Conservation (phyloP, 2,888 invertebrate species). For the Steinernema carpocapsae region DNA sequence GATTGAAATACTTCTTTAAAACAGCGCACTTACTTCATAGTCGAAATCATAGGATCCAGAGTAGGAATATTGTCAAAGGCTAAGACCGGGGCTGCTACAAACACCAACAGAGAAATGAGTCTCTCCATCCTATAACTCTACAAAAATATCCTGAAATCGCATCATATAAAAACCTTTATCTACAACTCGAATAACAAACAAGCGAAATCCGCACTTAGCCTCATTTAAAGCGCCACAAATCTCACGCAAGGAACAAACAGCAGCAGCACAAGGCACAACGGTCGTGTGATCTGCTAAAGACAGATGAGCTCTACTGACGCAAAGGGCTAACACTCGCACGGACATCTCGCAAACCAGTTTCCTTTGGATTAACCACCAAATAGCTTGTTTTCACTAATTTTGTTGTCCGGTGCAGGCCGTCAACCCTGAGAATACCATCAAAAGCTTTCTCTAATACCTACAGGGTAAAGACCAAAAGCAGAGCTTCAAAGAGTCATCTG, state of each 20-base stretch:
- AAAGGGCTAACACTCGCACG: conserved; percentile 26
- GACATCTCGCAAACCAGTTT: conserved; percentile 15
- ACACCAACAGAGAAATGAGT: background rate
- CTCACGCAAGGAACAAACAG: conserved; percentile 17
- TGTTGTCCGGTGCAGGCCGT: conserved; percentile 3
- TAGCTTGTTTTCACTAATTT: conserved; percentile 34
- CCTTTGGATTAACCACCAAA: conserved; percentile 3
- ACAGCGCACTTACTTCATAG: conserved; percentile 54
- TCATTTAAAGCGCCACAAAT: background rate
- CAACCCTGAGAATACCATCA: background rate
- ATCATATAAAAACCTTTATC: background rate
- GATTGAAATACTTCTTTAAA: too few relatives aligned
- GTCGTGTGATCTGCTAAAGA: background rate
- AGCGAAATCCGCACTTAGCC: conserved; percentile 21
- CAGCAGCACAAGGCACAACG: background rate
- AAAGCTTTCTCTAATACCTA: background rate
- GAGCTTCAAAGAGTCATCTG: too few relatives aligned
- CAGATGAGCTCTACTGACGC: conserved; percentile 29
- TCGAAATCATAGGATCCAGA: conserved; percentile 59
- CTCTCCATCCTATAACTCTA: background rate
- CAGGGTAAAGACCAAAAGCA: background rate
- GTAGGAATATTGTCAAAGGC: conserved; percentile 47
- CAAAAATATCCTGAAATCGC: background rate
- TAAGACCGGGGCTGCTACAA: background rate
- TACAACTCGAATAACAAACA: background rate